Evolutionary conservation across 2,888 invertebrate genomes (phyloP).

Genomic region (Dendrolimus pini): DNA sequence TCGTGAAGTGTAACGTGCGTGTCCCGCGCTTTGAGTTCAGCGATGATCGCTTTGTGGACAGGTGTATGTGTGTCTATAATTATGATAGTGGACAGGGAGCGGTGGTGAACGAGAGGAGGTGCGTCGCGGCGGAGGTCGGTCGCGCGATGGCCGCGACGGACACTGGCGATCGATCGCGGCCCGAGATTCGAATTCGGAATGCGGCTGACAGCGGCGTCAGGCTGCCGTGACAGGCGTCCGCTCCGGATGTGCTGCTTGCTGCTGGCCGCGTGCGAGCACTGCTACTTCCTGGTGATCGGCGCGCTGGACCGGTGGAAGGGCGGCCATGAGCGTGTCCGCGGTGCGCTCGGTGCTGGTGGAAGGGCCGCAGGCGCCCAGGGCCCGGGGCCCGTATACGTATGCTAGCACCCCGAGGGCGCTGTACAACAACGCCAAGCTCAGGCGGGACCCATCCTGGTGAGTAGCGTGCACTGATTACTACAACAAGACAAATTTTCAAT

Average conservation of each 20-base stretch:
- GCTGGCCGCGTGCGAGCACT: constrained; percentile 40
- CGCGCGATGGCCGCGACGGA: too few relatives aligned
- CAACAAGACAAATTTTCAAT: too few relatives aligned
- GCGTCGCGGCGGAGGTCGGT: too few relatives aligned
- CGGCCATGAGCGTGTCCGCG: constrained; percentile 47
- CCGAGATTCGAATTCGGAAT: constrained; percentile 9
- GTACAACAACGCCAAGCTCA: constrained; percentile 75
- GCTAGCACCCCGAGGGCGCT: constrained; percentile 78
- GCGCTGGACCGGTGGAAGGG: constrained; percentile 11
- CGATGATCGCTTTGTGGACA: too few relatives aligned
- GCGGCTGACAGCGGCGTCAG: constrained; percentile 10
- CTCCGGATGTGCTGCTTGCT: constrained; percentile 49
- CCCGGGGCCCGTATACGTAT: constrained; percentile 73
- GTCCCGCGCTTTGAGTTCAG: too few relatives aligned
- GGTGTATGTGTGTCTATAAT: too few relatives aligned
- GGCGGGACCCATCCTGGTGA: constrained; percentile 60
- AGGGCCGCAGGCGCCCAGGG: constrained; percentile 45
- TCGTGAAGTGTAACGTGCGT: too few relatives aligned
- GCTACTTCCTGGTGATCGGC: constrained; percentile 26
- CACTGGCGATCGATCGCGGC: not conserved
- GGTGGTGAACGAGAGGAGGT: too few relatives aligned
- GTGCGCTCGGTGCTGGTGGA: constrained; percentile 59
- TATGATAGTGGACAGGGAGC: too few relatives aligned
- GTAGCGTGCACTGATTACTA: constrained; percentile 13
- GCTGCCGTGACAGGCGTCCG: not conserved